Evolutionary conservation across 1,140 invertebrate genomes (phyloP), one percentile per base, ranked within the genome.

Genomic region (Drosophila murphyi): DNA sequence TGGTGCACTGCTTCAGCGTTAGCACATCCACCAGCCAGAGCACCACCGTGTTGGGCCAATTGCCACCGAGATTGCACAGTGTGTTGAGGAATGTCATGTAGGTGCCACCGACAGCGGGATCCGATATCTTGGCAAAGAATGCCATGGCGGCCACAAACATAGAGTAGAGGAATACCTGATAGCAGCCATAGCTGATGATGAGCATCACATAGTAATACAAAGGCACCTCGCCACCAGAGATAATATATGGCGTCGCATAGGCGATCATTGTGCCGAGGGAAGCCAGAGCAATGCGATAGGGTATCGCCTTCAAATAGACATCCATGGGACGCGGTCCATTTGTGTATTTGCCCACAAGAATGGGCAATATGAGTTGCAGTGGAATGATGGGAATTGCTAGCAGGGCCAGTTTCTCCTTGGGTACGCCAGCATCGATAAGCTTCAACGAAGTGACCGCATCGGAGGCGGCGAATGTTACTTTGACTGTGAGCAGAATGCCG

Each of bases 11-110:
- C 85, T 96, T 97, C 91, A 94, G 96, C 0, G 98, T 99, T 2
- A 99, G 93, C 8, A 95, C 94, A 93, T 99, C 98, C 5, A 99
- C 98, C 54, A 98, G 94, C 95, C 97, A 98, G 4, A 99, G 94
- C 0, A 98, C 96, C 5, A 99, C 93, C 0, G 98, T 99, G 54
- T 96, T 95, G 1, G 98, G 98, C 98, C 98, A 99, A 91, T 99
- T 99, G 6, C 97, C 98, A 32, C 99, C 99, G 34, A 99, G 94
- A 94, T 99, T 99, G 35, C 96, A 96, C 5, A 99, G 93, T 0
- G 99, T 99, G 91, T 99, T 99, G 2, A 99, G 94, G 48, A 99
- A 94, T 1, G 99, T 99, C 99, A 99, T 99, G 92, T 99, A 99
- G 0, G 99, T 99, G 29, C 99, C 99, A 20, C 99, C 99, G 5